Conservation (phyloP, 2,888 invertebrate genomes). For the Stenodema calcarata region DNA sequence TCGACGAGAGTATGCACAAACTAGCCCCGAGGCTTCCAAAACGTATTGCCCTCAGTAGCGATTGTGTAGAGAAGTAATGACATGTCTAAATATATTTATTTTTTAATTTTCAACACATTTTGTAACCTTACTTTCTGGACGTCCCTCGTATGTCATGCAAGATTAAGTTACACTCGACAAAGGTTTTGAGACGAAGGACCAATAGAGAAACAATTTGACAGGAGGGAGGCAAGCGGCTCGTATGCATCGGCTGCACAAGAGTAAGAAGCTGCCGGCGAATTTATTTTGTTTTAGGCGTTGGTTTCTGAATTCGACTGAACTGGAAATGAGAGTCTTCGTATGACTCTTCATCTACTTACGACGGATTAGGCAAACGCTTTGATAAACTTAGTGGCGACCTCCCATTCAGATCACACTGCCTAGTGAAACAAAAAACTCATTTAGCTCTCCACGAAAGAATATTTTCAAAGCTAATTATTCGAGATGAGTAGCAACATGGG, state of each 20-base stretch:
- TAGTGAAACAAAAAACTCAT: constrained; percentile 30
- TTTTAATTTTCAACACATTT: too few relatives aligned
- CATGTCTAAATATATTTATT: too few relatives aligned
- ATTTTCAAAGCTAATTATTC: background rate
- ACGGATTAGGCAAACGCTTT: constrained; percentile 13
- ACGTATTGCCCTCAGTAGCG: too few relatives aligned
- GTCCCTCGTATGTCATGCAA: too few relatives aligned
- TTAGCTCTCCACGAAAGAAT: background rate
- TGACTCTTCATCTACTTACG: constrained; percentile 21
- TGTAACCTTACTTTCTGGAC: too few relatives aligned
- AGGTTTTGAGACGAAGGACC: background rate
- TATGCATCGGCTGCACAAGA: background rate
- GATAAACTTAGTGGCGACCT: constrained; percentile 5
- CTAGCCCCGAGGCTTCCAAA: too few relatives aligned
- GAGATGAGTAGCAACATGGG: too few relatives aligned
- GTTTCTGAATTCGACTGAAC: background rate
- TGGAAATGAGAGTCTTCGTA: background rate
- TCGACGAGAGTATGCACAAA: too few relatives aligned
- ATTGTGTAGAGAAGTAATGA: too few relatives aligned
- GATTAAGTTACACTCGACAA: background rate
- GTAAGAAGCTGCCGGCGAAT: constrained; percentile 12
- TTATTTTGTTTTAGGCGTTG: background rate
- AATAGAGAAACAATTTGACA: background rate
- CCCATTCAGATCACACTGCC: constrained; percentile 22
- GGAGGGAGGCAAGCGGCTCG: constrained; percentile 12